Conservation (phyloP, 2,888 invertebrate genomes). For the Heliconius aoede region DNA sequence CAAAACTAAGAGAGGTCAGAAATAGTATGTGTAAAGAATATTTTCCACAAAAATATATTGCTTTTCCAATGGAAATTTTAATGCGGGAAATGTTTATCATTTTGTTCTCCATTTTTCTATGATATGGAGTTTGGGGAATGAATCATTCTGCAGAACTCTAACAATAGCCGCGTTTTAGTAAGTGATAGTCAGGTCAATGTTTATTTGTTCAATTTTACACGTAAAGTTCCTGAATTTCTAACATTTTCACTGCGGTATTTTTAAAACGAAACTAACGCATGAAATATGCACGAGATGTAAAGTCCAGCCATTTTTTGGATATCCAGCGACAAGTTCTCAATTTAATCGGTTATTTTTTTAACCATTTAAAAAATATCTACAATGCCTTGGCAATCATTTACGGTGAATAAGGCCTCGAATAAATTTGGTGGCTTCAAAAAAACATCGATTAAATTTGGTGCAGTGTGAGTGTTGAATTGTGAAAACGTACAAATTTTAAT, state of each 20-base stretch:
- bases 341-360: neutral
- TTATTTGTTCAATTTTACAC: slow-evolving; percentile 22
- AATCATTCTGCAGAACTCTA: neutral
- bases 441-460: too few species aligned
- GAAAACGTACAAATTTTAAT: too few species aligned
- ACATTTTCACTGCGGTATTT: slow-evolving; percentile 19
- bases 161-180: neutral
- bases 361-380: too few species aligned
- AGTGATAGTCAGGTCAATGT: slow-evolving; percentile 8
- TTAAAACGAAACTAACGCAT: slow-evolving; percentile 21
- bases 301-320: slow-evolving; percentile 12
- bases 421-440: too few species aligned
- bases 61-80: slow-evolving; percentile 16
- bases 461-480: too few species aligned
- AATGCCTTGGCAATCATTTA: too few species aligned
- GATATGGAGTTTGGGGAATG: neutral
- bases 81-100: slow-evolving; percentile 3
- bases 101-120: neutral
- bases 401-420: too few species aligned
- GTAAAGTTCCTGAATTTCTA: slow-evolving; percentile 4
- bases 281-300: slow-evolving; percentile 20
- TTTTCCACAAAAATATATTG: neutral
- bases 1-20: neutral
- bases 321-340: neutral
- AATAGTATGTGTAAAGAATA: neutral